phyloP scores from a whole-genome alignment of 2,888 invertebrate species.

The Perdita meconis region DNA sequence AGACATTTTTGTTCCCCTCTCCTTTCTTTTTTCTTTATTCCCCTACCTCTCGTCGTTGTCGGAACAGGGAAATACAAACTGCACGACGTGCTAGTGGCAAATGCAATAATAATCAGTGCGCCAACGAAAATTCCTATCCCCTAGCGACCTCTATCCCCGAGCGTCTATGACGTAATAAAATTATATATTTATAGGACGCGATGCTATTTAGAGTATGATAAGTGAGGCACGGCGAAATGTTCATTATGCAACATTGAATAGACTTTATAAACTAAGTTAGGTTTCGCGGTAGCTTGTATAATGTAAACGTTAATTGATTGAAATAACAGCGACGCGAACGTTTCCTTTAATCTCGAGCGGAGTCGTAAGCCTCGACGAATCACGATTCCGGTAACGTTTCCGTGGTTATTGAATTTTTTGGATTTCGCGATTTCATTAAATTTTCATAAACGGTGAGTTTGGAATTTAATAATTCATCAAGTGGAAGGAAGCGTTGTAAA shows the following conservation, averaged over 20 bases:
- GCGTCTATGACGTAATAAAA: slow-evolving; percentile 62
- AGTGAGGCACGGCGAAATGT: slow-evolving; percentile 50
- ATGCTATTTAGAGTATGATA: slow-evolving; percentile 61
- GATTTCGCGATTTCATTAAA: slow-evolving; percentile 34
- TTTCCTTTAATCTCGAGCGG: slow-evolving; percentile 4
- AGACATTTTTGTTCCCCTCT: slow-evolving; percentile 36
- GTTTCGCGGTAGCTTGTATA: slow-evolving; percentile 8
- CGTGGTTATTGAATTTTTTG: slow-evolving; percentile 18
- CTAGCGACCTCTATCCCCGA: slow-evolving; percentile 44
- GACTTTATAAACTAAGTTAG: slow-evolving; percentile 26
- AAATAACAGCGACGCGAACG: neutral
- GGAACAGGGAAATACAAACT: slow-evolving; percentile 47
- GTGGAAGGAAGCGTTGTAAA: slow-evolving; percentile 13
- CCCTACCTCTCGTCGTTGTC: neutral
- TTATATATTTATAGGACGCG: slow-evolving; percentile 62
- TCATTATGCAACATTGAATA: slow-evolving; percentile 50
- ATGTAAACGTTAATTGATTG: slow-evolving; percentile 6
- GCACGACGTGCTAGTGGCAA: slow-evolving; percentile 38
- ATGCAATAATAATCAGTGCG: slow-evolving; percentile 58
- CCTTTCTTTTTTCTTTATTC: neutral
- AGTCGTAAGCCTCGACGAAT: neutral
- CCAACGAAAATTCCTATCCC: slow-evolving; percentile 57
- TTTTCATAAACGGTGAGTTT: neutral
- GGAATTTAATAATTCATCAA: slow-evolving; percentile 28
- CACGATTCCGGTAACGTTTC: slow-evolving; percentile 9